Conservation (phyloP, 2,113 vertebrate species). For the Narcine bancroftii region DNA sequence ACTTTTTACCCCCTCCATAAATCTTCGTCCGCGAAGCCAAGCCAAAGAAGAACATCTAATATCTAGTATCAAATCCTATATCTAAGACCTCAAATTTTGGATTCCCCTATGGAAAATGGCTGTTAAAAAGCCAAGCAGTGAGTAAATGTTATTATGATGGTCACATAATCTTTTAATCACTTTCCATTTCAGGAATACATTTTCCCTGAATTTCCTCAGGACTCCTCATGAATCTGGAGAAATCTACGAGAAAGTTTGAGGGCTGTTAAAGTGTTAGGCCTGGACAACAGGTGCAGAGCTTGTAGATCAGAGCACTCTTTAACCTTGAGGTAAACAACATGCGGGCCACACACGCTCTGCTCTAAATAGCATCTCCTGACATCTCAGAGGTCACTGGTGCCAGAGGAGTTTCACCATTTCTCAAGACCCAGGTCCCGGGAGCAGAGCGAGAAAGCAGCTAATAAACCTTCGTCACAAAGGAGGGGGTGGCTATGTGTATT, state of each 20-base stretch:
- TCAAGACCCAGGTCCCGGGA: not conserved
- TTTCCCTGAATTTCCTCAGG: not conserved
- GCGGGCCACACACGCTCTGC: constrained; percentile 33
- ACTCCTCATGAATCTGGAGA: constrained; percentile 28
- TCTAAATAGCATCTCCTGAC: constrained; percentile 33
- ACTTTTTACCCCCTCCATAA: no score
- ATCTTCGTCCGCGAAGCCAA: no score
- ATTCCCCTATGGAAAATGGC: not conserved
- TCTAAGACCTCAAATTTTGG: not conserved
- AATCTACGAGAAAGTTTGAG: not conserved
- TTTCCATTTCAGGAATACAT: not conserved
- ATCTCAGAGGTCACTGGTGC: constrained; percentile 22
- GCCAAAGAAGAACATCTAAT: no score
- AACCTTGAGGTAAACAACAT: constrained; percentile 36
- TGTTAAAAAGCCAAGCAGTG: not conserved
- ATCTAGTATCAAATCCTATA: no score
- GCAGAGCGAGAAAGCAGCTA: not conserved
- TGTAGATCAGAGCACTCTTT: constrained; percentile 10
- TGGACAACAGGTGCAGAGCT: constrained; percentile 31
- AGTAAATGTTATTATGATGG: not conserved
- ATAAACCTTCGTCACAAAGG: not conserved
- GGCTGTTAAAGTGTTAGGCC: not conserved
- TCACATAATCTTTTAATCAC: not conserved
- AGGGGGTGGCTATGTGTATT: not conserved
- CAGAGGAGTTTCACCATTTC: not conserved